These are phyloP conservation scores for Drosophila serrata DNA, from an alignment of 1,140 invertebrate species.

Conservation along the genomic window DNA sequence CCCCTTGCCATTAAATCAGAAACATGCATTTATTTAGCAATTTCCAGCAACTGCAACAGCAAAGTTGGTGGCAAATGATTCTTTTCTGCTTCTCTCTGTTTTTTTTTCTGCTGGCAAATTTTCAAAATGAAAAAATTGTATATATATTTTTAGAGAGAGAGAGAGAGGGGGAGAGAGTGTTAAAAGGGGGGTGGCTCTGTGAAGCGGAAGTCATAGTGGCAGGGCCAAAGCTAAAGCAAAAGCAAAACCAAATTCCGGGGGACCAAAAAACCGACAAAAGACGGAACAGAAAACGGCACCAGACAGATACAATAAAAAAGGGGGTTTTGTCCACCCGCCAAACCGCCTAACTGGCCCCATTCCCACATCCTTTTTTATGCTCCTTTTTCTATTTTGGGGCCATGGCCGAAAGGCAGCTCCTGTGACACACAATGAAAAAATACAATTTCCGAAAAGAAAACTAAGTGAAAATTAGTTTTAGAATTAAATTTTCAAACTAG, in stretches of 20 bases:
- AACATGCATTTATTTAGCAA: slow-evolving; percentile 84
- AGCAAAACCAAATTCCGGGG: slow-evolving; percentile 42
- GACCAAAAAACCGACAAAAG: slow-evolving; percentile 50
- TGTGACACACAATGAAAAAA: slow-evolving; percentile 20
- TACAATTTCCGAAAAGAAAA: neutral
- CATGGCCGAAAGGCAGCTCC: slow-evolving; percentile 58
- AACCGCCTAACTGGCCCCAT: slow-evolving; percentile 3
- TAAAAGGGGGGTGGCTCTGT: slow-evolving; percentile 20
- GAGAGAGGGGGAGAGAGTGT: slow-evolving; percentile 63
- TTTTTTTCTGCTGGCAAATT: slow-evolving; percentile 60
- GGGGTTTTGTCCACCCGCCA: slow-evolving; percentile 29
- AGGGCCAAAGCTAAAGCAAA: slow-evolving; percentile 21
- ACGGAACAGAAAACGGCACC: slow-evolving; percentile 34
- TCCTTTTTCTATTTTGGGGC: slow-evolving; percentile 33
- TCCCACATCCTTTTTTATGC: neutral
- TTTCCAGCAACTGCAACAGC: slow-evolving; percentile 58
- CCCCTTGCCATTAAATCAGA: slow-evolving; percentile 66
- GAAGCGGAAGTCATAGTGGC: slow-evolving; percentile 70
- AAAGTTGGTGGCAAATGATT: slow-evolving; percentile 54
- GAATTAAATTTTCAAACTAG: neutral
- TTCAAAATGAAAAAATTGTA: slow-evolving; percentile 54
- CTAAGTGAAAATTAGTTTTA: too few species aligned
- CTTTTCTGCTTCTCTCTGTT: slow-evolving; percentile 5
- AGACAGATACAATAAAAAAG: slow-evolving; percentile 72
- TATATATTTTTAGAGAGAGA: slow-evolving; percentile 37